Conservation (phyloP, 2,797 vertebrate genomes). For the Cygnus olor region DNA sequence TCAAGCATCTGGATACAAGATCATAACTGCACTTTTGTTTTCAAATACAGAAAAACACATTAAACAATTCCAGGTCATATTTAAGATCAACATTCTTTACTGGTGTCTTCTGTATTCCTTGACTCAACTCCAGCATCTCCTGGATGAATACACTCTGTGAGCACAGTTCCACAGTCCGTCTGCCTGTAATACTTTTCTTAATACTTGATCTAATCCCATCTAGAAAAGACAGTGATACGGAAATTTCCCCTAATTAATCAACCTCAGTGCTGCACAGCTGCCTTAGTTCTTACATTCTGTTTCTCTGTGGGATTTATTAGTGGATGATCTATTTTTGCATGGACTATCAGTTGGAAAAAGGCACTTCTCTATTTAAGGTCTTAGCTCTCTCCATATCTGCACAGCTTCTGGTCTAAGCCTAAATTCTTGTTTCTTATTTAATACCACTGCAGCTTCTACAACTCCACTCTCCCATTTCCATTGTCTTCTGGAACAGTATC, state of each 20-base stretch:
- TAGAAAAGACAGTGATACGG: not conserved
- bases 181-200: not conserved
- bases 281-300: not conserved
- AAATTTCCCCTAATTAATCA: not conserved
- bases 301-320: not conserved
- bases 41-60: not conserved
- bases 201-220: not conserved
- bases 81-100: not conserved
- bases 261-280: not conserved
- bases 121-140: not conserved
- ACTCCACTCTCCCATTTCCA: not conserved
- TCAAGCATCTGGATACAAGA: not conserved
- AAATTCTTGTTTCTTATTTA: not conserved
- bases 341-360: not conserved
- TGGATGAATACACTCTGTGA: not conserved
- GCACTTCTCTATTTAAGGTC: not conserved
- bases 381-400: not conserved
- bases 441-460: not conserved
- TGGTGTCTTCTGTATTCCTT: not conserved
- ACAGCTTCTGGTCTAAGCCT: not conserved
- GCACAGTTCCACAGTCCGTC: not conserved
- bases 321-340: not conserved
- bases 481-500: not conserved
- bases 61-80: not conserved
- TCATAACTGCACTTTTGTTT: not conserved